Conservation (phyloP, 2,113 vertebrate genomes). For the Psammodynastes pulverulentus region DNA sequence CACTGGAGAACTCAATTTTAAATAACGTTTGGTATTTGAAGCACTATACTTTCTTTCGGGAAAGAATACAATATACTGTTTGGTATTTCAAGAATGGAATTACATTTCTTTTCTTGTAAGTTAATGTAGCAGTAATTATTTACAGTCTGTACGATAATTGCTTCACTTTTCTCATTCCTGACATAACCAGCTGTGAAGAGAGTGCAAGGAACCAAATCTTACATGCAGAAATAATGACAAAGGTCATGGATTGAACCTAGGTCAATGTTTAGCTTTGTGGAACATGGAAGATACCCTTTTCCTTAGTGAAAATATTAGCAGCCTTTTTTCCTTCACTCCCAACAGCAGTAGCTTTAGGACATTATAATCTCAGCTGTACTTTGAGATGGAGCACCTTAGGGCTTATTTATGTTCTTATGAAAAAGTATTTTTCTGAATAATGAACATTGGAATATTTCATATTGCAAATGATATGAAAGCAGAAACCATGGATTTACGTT, state of each 20-base stretch:
- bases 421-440: slow-evolving; percentile 5
- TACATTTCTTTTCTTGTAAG: neutral
- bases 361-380: neutral
- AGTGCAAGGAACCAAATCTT: neutral
- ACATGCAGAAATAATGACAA: neutral
- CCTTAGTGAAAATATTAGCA: neutral
- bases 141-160: neutral
- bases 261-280: neutral
- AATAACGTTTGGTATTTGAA: neutral
- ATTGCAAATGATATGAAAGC: neutral
- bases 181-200: slow-evolving; percentile 1
- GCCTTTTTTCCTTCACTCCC: neutral
- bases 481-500: neutral
- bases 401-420: neutral
- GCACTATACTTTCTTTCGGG: neutral
- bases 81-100: neutral
- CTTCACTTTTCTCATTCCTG: neutral
- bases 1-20: neutral
- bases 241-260: neutral
- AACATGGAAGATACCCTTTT: neutral
- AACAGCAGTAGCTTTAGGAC: neutral
- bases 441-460: neutral
- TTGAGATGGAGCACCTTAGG: neutral
- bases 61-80: neutral
- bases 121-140: neutral